phyloP scores from a whole-genome alignment of 2,113 vertebrate genomes.

The Sterna hirundo region DNA sequence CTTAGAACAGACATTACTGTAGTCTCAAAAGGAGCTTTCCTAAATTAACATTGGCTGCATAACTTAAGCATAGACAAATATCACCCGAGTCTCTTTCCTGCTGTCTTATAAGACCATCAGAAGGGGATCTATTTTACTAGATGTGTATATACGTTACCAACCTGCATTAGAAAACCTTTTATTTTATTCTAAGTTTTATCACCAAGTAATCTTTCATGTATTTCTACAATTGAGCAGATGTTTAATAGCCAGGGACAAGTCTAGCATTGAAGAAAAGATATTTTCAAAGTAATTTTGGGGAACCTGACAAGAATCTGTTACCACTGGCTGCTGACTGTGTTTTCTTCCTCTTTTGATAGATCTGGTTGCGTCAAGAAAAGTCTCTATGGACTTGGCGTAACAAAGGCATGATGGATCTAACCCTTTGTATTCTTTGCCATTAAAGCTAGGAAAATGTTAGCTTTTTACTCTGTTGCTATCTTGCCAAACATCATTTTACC shows the following conservation, averaged over 20 bases:
- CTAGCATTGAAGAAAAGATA: not conserved
- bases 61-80: not conserved
- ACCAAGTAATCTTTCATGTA: not conserved
- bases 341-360: constrained; percentile 40
- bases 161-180: not conserved
- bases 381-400: not conserved
- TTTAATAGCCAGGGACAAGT: constrained; percentile 25
- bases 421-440: constrained; percentile 28
- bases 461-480: not conserved
- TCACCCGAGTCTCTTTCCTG: not conserved
- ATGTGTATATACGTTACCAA: accelerated
- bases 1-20: not conserved
- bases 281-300: constrained; percentile 20
- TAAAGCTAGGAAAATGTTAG: not conserved
- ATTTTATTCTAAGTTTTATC: not conserved
- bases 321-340: not conserved
- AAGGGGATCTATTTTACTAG: not conserved
- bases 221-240: not conserved
- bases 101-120: not conserved
- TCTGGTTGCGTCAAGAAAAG: constrained; percentile 4
- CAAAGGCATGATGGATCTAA: constrained; percentile 21
- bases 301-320: not conserved
- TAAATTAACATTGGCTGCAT: not conserved
- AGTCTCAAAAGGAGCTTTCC: not conserved
- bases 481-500: constrained; percentile 1